Conservation (phyloP, 1,140 invertebrate genomes). For the Chironomus tepperi region DNA sequence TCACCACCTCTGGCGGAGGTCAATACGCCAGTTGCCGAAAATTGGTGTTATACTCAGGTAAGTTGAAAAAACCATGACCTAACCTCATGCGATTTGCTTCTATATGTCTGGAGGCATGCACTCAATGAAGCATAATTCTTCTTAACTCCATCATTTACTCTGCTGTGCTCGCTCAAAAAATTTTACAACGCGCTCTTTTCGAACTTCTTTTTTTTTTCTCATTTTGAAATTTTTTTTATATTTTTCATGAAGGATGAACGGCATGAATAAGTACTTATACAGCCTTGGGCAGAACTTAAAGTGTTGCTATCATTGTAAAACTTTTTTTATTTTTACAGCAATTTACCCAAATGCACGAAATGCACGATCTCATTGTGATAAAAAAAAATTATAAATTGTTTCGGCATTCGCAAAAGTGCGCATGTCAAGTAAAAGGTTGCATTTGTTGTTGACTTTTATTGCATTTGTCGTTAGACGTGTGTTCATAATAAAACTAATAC, state of each 20-base stretch:
- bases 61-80: slow-evolving; percentile 31
- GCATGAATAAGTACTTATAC: too few species aligned
- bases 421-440: neutral
- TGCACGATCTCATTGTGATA: neutral
- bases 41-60: slow-evolving; percentile 95
- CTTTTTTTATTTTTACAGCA: neutral
- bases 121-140: too few species aligned
- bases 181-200: neutral
- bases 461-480: neutral
- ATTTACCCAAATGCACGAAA: neutral
- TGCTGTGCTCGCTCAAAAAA: neutral
- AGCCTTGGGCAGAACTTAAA: too few species aligned
- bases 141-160: neutral
- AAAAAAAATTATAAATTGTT: neutral
- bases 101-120: too few species aligned
- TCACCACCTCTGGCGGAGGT: slow-evolving; percentile 82
- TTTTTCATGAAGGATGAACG: too few species aligned
- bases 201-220: neutral
- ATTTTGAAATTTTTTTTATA: too few species aligned
- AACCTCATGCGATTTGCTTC: too few species aligned
- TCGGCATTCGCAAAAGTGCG: neutral
- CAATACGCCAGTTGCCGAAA: slow-evolving; percentile 87
- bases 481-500: neutral
- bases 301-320: too few species aligned
- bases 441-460: neutral